A percentile compares a stretch with the other conserved stretches of the same genome.
These are phyloP conservation scores for Campoletis sonorensis DNA, from an alignment of 1,140 invertebrate genomes.

Conservation along the genomic window DNA sequence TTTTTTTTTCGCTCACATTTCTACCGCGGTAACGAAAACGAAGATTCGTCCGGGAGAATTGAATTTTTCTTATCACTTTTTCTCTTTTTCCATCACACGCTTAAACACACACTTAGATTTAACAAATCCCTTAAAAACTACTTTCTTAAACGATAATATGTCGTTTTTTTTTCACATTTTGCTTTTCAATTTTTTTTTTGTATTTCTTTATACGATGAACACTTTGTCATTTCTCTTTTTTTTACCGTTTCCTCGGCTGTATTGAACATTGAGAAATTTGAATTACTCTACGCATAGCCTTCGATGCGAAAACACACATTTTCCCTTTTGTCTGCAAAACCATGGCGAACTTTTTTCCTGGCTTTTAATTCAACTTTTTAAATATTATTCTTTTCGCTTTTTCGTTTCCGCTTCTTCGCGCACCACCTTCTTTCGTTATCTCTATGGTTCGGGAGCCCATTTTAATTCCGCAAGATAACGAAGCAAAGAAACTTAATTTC, in stretches of 20 bases:
- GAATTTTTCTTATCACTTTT: neutral
- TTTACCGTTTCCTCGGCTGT: neutral
- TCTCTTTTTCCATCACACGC: neutral
- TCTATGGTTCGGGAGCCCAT: constrained; percentile 10
- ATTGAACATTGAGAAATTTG: constrained; percentile 61
- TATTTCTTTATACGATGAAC: constrained; percentile 57
- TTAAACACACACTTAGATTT: constrained; percentile 34
- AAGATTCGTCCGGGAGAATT: neutral
- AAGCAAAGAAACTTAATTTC: constrained; percentile 31
- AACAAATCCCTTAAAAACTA: constrained; percentile 26
- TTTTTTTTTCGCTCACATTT: constrained; percentile 23
- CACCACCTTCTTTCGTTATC: neutral
- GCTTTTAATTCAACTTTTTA: neutral
- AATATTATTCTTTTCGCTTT: neutral
- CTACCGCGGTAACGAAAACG: neutral
- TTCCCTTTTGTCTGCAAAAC: neutral
- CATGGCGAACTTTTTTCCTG: neutral
- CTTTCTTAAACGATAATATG: constrained; percentile 42
- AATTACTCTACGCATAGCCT: constrained; percentile 24
- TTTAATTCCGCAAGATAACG: constrained; percentile 6
- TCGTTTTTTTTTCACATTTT: constrained; percentile 37
- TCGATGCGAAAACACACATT: neutral
- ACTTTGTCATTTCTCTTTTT: constrained; percentile 48
- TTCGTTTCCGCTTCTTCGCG: neutral
- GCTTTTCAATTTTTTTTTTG: constrained; percentile 33